Evolutionary conservation across 2,888 invertebrate species (phyloP).

Genomic region (Isoperla grammatica): DNA sequence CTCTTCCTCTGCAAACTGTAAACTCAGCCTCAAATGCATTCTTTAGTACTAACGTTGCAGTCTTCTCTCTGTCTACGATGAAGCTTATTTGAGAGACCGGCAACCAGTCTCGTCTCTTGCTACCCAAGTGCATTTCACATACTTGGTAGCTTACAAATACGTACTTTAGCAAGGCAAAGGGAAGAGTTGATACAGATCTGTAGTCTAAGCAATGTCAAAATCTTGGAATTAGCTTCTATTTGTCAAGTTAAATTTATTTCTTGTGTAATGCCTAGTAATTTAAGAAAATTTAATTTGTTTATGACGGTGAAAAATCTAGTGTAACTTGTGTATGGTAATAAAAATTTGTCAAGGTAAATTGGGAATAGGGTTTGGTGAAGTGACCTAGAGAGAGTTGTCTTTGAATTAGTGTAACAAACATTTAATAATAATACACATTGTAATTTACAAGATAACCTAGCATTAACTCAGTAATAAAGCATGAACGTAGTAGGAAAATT

Average conservation of each 20-base stretch:
- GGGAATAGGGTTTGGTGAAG: too few relatives aligned
- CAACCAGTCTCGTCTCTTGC: conserved; percentile 21
- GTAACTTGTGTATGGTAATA: neutral
- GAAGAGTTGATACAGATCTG: conserved; percentile 6
- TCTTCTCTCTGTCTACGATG: conserved; percentile 29
- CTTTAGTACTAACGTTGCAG: conserved; percentile 32
- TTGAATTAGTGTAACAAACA: too few relatives aligned
- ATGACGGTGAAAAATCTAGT: neutral
- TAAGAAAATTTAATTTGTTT: neutral
- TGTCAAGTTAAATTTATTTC: too few relatives aligned
- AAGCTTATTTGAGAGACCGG: conserved; percentile 28
- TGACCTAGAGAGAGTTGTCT: too few relatives aligned
- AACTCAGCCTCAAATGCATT: conserved; percentile 34
- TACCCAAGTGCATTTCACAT: too few relatives aligned
- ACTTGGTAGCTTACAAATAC: conserved; percentile 1
- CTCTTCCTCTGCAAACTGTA: conserved; percentile 31
- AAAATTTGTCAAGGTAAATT: too few relatives aligned
- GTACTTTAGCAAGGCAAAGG: conserved; percentile 24
- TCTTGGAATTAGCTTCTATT: too few relatives aligned
- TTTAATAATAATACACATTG: too few relatives aligned
- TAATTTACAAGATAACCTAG: too few relatives aligned
- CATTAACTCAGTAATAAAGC: too few relatives aligned
- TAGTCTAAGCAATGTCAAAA: too few relatives aligned
- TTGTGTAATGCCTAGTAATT: neutral
- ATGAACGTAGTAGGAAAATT: too few relatives aligned